Evolutionary conservation across 1,140 invertebrate genomes (phyloP), one percentile per base, ranked within the genome.

Genomic region (Chrysomallon squamiferum): DNA sequence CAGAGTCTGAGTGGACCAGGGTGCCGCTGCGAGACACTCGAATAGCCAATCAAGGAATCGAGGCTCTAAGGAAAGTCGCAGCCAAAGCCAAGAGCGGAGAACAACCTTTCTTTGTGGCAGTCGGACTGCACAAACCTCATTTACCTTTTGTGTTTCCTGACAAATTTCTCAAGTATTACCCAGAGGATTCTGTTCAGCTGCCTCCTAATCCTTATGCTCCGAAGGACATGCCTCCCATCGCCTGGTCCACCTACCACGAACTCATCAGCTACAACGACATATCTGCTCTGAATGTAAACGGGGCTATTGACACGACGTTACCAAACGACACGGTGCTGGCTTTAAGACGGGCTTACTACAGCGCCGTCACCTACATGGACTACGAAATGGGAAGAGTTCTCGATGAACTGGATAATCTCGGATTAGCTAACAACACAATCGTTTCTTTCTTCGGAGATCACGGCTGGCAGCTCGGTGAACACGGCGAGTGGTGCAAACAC

Each of bases 381-480:
- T 86, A 91, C 78, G 84, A 94, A 20, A 87, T 95, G 72, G 93
- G 93, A 35, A 78, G 88, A 66, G 77, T 95, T 47, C 68, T 95
- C 18, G 72, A 84, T 6, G 78, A 90, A 58, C 73, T 94, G 25
- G 81, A 90, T 25, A 54, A 57, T 15, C 74, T 76, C n/a, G 79
- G 79, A n/a, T 61, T 88, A 71, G 72, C 85, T 56, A 83, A 88
- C 15, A 89, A 91, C 71, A 95, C 93, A n/a, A 88, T 93, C n/a
- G 84, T 95, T 29, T 85, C 92, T 58, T 83, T 95, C 27, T 90
- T 91, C 33, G 91, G 92, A 50, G 94, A 95, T 84, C 93, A 95
- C 86, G 93, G 92, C 92, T 94, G 93, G 92, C 93, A 93, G 27
- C 79, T 94, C 54, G 93, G 93, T 29, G 93, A 95, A 86, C 93